These are phyloP conservation scores for Drosophila pseudoobscura DNA, from an alignment of 1,140 invertebrate species.

Conservation along the genomic window DNA sequence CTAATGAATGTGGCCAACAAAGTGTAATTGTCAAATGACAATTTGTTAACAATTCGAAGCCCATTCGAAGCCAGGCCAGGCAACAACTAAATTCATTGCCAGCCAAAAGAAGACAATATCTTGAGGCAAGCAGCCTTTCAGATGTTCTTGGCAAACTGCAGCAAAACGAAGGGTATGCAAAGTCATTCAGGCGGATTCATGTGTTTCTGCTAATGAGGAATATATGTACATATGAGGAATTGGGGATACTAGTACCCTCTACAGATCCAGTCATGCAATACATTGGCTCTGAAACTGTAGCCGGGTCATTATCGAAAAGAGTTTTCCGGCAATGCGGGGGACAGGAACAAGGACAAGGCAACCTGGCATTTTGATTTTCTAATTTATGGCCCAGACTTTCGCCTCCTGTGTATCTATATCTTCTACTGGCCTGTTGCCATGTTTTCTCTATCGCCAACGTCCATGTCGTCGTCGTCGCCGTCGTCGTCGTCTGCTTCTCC, in stretches of 20 bases:
- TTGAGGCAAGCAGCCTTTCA: no score
- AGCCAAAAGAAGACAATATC: no score
- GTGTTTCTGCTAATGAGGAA: no score
- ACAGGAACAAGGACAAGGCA: slow-evolving; percentile 8
- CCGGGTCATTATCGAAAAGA: slow-evolving; percentile 44
- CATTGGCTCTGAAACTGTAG: slow-evolving; percentile 51
- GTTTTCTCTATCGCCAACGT: slow-evolving; percentile 56
- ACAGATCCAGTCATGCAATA: background rate
- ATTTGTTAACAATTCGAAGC: slow-evolving; percentile 66
- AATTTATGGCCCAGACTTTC: slow-evolving; percentile 65
- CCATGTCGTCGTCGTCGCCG: slow-evolving; percentile 24
- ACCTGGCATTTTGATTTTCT: slow-evolving; percentile 73
- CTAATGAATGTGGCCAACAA: slow-evolving; percentile 71
- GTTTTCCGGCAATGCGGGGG: slow-evolving; percentile 17
- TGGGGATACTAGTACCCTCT: background rate
- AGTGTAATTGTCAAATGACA: slow-evolving; percentile 72
- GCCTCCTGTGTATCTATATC: slow-evolving; percentile 35
- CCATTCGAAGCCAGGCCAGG: slow-evolving; percentile 20
- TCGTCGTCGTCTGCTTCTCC: slow-evolving; percentile 53
- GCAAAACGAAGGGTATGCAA: no score
- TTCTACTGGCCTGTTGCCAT: slow-evolving; percentile 52
- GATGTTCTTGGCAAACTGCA: no score
- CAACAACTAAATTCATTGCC: slow-evolving; percentile 44
- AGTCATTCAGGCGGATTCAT: no score
- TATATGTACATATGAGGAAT: no score